Evolutionary conservation across 1,140 invertebrate species (phyloP).

Genomic region (Laupala kohalensis): DNA sequence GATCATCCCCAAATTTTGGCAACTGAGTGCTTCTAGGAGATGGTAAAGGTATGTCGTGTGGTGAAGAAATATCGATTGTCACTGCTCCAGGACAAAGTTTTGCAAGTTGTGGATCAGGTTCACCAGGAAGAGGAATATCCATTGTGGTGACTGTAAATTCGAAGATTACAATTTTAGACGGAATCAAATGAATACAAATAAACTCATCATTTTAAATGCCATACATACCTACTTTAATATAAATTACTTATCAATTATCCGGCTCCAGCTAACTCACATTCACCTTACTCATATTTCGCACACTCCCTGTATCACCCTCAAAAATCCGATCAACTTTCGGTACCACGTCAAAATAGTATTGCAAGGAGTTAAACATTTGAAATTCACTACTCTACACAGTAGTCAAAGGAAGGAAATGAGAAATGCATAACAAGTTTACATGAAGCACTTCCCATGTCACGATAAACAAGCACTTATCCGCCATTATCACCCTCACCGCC

Average conservation of each 20-base stretch:
- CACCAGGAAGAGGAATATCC: constrained; percentile 6
- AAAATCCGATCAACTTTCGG: too few relatives aligned
- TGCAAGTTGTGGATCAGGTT: neutral
- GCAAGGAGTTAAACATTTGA: neutral
- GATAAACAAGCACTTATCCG: neutral
- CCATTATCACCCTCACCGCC: neutral
- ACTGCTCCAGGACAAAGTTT: neutral
- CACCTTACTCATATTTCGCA: neutral
- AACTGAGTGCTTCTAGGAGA: neutral
- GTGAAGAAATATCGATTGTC: neutral
- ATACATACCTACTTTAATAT: neutral
- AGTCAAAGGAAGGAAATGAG: neutral
- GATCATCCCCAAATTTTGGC: neutral
- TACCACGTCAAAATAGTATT: too few relatives aligned
- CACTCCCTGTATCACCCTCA: too few relatives aligned
- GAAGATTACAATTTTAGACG: too few relatives aligned
- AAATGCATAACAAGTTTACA: neutral
- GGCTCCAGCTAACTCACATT: neutral
- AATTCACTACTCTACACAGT: neutral
- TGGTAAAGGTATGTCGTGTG: constrained; percentile 5
- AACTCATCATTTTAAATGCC: too few relatives aligned
- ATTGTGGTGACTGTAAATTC: neutral
- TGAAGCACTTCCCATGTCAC: neutral
- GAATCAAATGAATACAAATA: too few relatives aligned
- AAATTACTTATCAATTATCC: neutral